Evolutionary conservation across 35 echinoderm and acorn worm genomes (phyloP).

Genomic region (Stichopus chloronotus): DNA sequence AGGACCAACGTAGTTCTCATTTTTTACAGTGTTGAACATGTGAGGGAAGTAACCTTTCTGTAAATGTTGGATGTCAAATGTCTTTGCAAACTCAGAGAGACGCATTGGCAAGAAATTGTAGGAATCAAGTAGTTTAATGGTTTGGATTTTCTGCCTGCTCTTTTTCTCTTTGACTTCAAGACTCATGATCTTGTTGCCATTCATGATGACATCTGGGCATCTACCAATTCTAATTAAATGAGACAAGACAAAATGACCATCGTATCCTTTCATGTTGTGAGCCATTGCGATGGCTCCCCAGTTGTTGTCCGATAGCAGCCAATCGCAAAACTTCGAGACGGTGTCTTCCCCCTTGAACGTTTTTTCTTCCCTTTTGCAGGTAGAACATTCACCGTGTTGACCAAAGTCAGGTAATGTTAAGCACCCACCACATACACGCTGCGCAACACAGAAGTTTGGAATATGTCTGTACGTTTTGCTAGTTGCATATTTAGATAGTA

Average conservation of each 20-base stretch:
- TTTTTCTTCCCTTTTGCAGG: constrained; percentile 42
- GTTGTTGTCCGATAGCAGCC: constrained; percentile 55
- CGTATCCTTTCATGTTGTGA: constrained; percentile 82
- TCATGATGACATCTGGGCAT: constrained; percentile 74
- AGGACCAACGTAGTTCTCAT: constrained; percentile 61
- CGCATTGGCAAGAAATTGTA: constrained; percentile 83
- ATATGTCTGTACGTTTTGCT: neutral
- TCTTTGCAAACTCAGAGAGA: constrained; percentile 60
- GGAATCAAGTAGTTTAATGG: constrained; percentile 69
- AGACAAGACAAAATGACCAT: constrained; percentile 70
- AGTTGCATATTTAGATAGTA: neutral
- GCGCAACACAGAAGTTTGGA: constrained; percentile 68
- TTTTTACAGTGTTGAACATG: constrained; percentile 59
- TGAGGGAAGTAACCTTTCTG: constrained; percentile 84
- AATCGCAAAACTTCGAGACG: constrained; percentile 58
- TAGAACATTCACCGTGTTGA: neutral
- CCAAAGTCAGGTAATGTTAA: neutral
- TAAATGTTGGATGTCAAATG: constrained; percentile 68
- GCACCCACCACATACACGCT: constrained; percentile 57
- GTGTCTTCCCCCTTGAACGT: constrained; percentile 65
- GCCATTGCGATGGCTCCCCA: constrained; percentile 52
- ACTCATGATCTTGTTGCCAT: constrained; percentile 65
- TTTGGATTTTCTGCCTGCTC: neutral
- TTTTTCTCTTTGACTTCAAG: constrained; percentile 42
- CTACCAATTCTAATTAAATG: constrained; percentile 44